These are phyloP conservation scores for Drosophila flavopinicola DNA, from an alignment of 2,888 invertebrate genomes.

Conservation along the genomic window DNA sequence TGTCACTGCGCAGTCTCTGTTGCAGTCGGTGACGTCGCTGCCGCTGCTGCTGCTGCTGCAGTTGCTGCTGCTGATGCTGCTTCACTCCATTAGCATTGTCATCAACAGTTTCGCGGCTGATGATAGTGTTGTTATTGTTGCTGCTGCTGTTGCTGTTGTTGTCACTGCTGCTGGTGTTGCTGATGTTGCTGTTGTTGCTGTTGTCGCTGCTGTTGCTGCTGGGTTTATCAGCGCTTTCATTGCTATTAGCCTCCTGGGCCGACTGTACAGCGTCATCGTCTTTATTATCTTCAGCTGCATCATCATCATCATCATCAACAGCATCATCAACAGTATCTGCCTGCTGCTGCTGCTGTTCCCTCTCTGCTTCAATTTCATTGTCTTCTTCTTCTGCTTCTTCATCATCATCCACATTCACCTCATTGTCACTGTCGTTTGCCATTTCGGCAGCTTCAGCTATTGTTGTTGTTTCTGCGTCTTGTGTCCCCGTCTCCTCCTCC, in stretches of 20 bases:
- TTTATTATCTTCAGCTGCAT: conserved; percentile 29
- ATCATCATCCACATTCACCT: conserved; percentile 62
- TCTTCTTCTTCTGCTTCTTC: conserved; percentile 30
- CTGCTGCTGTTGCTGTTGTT: conserved; percentile 17
- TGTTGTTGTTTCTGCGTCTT: conserved; percentile 5
- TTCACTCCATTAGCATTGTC: conserved; percentile 35
- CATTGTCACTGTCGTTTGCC: conserved; percentile 64
- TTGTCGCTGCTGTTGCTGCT: conserved; percentile 17
- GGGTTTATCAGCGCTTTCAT: conserved; percentile 42
- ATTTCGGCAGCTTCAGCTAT: conserved; percentile 33
- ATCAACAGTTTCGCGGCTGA: conserved; percentile 42
- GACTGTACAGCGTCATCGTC: conserved; percentile 38
- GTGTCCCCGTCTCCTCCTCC: conserved; percentile 7
- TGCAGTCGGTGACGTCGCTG: conserved; percentile 44
- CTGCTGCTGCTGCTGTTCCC: conserved; percentile 5
- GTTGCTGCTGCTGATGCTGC: conserved; percentile 14
- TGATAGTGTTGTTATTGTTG: conserved; percentile 12
- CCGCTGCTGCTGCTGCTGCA: conserved; percentile 5
- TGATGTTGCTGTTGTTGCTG: conserved; percentile 12
- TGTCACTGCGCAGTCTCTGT: conserved; percentile 35
- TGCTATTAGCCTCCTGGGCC: conserved; percentile 31
- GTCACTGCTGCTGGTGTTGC: conserved; percentile 5
- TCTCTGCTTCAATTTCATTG: conserved; percentile 9
- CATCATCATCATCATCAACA: conserved; percentile 15
- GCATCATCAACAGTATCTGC: conserved; percentile 7